Base-by-base conservation (phyloP, 30 jellyfish, hydroid and myxozoan genomes). In the Turritopsis dohrnii region DNA sequence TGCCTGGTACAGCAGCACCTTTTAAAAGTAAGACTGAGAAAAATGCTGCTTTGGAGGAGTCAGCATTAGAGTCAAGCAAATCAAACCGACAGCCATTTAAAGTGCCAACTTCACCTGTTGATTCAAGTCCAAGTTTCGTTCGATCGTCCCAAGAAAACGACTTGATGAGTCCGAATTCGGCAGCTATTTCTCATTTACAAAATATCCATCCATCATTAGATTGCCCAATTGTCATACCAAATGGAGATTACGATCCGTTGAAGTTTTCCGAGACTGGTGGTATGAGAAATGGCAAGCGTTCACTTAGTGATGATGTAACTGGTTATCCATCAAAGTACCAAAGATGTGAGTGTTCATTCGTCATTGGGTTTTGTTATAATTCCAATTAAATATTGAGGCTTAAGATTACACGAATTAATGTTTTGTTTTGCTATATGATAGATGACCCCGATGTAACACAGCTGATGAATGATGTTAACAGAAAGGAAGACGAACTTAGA, bases 211-310 rank as follows among this genome's bases (percentile, higher is more conserved):
- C 99, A 16, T 90, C 94, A 31, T 86, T 94, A 19, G 99, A 94
- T 83, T 94, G 99, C 30, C 99, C 99, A 21, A 94, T 94, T 71
- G 99, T 94, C 66, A 94, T 94, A 26, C 99, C 99, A 77, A 94
- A 84, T 79, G 96, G 97, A 28, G 99, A 94, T 84, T 94, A 89
- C 80, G 99, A 94, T 83, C 96, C 99, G 0, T 28, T 79, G 17
- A 94, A 84, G 52, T 69, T 76, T 7, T 82, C 96, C 28, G 85
- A 88, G 69, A 52, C 84, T 20, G 79, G 81, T 84, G 75, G 85
- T 27, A 1, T 77, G 3, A 60, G 28, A 30, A 77, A 77, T 30
- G 85, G 85, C 8, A 77, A 77, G 29, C 71, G 85, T 16, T 18
- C 18, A 22, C 87, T 17, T 53, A 26, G 21, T 53, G 65, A 80